Percentiles rank a stretch among this genome's conserved stretches.
These are phyloP conservation scores for Lucifuga dentata DNA, from an alignment of 2,113 vertebrate species.

Conservation along the genomic window DNA sequence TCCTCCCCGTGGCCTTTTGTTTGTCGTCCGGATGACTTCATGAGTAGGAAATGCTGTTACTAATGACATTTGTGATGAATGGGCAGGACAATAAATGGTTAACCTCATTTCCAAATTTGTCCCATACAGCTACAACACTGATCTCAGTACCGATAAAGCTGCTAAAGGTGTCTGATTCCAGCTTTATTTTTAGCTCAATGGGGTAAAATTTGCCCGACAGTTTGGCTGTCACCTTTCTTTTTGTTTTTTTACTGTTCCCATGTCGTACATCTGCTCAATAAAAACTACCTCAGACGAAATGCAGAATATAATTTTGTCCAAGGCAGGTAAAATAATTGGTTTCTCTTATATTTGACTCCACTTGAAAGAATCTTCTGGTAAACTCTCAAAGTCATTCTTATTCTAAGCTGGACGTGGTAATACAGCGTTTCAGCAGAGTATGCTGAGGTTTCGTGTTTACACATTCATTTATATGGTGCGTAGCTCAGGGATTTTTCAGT, in stretches of 20 bases:
- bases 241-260: neutral
- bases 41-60: conserved; percentile 43
- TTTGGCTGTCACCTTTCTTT: neutral
- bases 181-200: conserved; percentile 2
- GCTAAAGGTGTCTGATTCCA: conserved; percentile 22
- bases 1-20: neutral
- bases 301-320: no score
- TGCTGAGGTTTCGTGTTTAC: neutral
- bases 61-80: conserved; percentile 55
- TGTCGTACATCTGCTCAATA: neutral
- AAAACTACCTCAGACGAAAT: neutral
- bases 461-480: neutral
- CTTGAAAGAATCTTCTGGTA: neutral
- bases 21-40: conserved; percentile 22
- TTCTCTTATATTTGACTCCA: neutral
- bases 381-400: neutral
- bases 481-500: conserved; percentile 3
- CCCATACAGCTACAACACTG: conserved; percentile 13
- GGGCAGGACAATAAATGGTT: conserved; percentile 34
- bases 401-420: neutral
- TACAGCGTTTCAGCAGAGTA: neutral
- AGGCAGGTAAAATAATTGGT: no score
- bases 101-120: conserved; percentile 36
- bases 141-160: conserved; percentile 37
- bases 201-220: neutral